phyloP scores from a whole-genome alignment of 1,140 invertebrate species.

The Magallana ariakensis region DNA sequence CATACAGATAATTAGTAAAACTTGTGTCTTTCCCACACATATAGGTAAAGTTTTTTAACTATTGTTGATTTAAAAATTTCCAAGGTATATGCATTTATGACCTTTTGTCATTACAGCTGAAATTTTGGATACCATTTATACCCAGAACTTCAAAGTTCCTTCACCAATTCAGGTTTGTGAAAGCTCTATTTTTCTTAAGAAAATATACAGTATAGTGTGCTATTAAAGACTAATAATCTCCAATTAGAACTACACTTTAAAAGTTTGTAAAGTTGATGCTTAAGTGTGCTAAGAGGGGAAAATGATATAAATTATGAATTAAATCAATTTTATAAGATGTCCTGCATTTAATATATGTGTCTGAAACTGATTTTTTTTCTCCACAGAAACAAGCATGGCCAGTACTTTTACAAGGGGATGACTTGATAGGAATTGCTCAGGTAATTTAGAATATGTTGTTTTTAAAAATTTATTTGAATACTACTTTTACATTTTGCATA shows the following conservation, averaged over 20 bases:
- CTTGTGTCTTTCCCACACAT: neutral
- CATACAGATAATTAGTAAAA: too few relatives aligned
- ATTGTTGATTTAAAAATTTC: neutral
- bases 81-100: conserved; percentile 1
- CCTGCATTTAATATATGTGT: too few relatives aligned
- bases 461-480: too few relatives aligned
- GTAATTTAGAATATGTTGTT: conserved; percentile 52
- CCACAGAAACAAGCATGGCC: conserved; percentile 90
- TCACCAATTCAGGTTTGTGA: conserved; percentile 77
- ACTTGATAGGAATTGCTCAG: conserved; percentile 96
- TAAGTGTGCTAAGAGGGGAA: too few relatives aligned
- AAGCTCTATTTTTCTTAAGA: too few relatives aligned
- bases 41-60: neutral
- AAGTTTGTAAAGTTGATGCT: too few relatives aligned
- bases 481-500: too few relatives aligned
- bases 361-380: neutral
- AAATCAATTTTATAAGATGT: too few relatives aligned
- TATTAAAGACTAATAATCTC: too few relatives aligned
- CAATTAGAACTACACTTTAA: too few relatives aligned
- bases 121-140: conserved; percentile 76
- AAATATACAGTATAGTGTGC: too few relatives aligned
- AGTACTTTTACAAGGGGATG: conserved; percentile 89
- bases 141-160: conserved; percentile 75
- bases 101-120: conserved; percentile 72
- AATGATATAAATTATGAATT: too few relatives aligned